These are phyloP conservation scores for Lepidotrigona ventralis DNA, from an alignment of 1,140 invertebrate species.

Conservation along the genomic window DNA sequence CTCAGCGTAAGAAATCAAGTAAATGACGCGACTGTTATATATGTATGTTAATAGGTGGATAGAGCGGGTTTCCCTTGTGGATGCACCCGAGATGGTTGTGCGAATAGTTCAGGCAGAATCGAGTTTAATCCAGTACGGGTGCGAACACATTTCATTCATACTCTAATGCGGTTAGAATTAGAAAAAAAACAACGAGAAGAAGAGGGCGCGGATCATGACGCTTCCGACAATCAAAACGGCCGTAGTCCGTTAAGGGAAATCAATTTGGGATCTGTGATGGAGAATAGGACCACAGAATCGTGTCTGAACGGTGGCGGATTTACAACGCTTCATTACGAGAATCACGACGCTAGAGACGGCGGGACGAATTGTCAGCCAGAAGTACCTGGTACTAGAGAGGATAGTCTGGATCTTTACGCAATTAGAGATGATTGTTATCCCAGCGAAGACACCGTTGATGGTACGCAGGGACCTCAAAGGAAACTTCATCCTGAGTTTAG, in stretches of 20 bases:
- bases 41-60: constrained; percentile 85
- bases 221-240: constrained; percentile 61
- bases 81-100: constrained; percentile 96
- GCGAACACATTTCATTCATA: constrained; percentile 98
- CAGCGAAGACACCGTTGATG: constrained; percentile 79
- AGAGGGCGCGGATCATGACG: constrained; percentile 58
- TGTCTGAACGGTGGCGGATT: constrained; percentile 83
- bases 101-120: constrained; percentile 94
- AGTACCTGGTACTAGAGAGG: constrained; percentile 81
- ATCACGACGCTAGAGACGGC: constrained; percentile 56
- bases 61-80: constrained; percentile 97
- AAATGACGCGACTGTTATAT: background rate
- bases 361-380: constrained; percentile 72
- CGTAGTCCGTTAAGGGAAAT: constrained; percentile 80
- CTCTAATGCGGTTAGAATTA: constrained; percentile 95
- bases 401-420: constrained; percentile 84
- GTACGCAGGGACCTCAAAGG: constrained; percentile 71
- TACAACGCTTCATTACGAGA: constrained; percentile 84
- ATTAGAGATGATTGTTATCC: constrained; percentile 86
- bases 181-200: constrained; percentile 88
- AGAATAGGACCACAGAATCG: constrained; percentile 79
- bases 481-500: constrained; percentile 74
- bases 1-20: too few relatives aligned
- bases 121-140: constrained; percentile 98
- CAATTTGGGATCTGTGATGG: constrained; percentile 80